These are phyloP conservation scores for Brenthis hecate DNA, from an alignment of 2,888 invertebrate genomes.

Conservation along the genomic window DNA sequence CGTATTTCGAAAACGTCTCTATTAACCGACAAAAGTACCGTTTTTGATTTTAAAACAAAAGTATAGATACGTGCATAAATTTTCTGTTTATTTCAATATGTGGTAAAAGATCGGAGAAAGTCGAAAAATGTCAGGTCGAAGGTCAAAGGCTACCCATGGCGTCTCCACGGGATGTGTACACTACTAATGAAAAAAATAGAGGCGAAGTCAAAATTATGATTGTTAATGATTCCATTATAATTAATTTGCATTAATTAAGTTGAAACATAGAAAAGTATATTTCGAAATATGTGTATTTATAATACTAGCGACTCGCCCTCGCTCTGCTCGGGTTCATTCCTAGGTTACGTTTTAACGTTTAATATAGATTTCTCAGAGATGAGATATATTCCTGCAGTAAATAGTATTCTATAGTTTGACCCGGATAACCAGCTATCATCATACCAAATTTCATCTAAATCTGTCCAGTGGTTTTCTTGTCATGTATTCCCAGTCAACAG, in stretches of 20 bases:
- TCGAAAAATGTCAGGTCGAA: slow-evolving; percentile 11
- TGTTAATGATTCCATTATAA: slow-evolving; percentile 22
- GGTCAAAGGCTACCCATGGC: slow-evolving; percentile 21
- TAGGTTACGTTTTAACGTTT: too few relatives aligned
- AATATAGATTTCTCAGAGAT: too few relatives aligned
- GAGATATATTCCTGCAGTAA: too few relatives aligned
- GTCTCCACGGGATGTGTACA: slow-evolving; percentile 22
- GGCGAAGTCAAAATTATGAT: slow-evolving; percentile 19
- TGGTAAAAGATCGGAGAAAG: slow-evolving; percentile 20
- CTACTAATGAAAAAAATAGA: slow-evolving; percentile 29
- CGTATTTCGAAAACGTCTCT: too few relatives aligned
- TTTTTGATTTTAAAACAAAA: too few relatives aligned
- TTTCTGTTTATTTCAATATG: slow-evolving; percentile 12
- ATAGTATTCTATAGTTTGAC: not conserved
- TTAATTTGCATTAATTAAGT: slow-evolving; percentile 13
- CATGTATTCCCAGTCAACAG: too few relatives aligned
- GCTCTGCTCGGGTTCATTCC: too few relatives aligned
- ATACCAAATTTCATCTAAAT: too few relatives aligned
- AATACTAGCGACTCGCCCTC: not conserved
- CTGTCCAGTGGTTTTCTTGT: too few relatives aligned
- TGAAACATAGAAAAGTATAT: not conserved
- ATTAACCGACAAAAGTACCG: too few relatives aligned
- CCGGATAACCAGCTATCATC: too few relatives aligned
- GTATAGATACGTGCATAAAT: too few relatives aligned
- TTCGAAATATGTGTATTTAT: not conserved